Evolutionary conservation across 2,888 invertebrate genomes (phyloP).

Genomic region (Exephanes ischioxanthus): DNA sequence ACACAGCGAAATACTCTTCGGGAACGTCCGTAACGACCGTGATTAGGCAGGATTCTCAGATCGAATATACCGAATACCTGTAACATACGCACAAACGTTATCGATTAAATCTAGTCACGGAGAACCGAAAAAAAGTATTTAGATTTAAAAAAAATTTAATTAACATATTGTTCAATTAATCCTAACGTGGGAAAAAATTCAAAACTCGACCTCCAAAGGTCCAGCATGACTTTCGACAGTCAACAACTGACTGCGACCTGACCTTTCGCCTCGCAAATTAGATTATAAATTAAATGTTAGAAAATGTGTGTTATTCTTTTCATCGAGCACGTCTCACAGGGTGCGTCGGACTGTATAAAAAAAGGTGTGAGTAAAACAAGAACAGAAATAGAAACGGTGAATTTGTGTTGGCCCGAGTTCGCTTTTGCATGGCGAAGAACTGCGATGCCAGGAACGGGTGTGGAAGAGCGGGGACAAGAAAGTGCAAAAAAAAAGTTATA

Average conservation of each 20-base stretch:
- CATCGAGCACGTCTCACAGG: no score
- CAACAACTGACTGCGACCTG: not conserved
- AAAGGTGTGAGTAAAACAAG: slow-evolving; percentile 34
- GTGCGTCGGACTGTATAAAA: no score
- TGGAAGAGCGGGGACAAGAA: no score
- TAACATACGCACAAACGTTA: not conserved
- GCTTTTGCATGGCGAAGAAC: not conserved
- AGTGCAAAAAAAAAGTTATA: not conserved
- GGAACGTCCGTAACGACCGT: slow-evolving; percentile 46
- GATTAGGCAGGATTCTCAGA: slow-evolving; percentile 56
- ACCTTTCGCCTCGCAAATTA: slow-evolving; percentile 44
- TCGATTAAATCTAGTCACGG: slow-evolving; percentile 6
- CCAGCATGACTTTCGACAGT: not conserved
- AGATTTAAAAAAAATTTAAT: not conserved
- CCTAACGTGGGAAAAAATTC: slow-evolving; percentile 13
- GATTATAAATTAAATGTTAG: slow-evolving; percentile 63
- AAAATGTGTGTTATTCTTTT: no score
- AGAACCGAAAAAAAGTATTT: not conserved
- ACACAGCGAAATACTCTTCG: slow-evolving; percentile 58
- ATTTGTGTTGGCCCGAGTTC: not conserved
- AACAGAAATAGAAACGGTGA: not conserved
- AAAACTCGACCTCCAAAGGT: not conserved
- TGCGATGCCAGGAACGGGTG: not conserved
- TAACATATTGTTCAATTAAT: slow-evolving; percentile 26
- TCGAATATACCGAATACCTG: slow-evolving; percentile 36